Evolutionary conservation across 1,140 invertebrate species (phyloP), one percentile per base, ranked within the genome.

Genomic region (Drosophila tani): DNA sequence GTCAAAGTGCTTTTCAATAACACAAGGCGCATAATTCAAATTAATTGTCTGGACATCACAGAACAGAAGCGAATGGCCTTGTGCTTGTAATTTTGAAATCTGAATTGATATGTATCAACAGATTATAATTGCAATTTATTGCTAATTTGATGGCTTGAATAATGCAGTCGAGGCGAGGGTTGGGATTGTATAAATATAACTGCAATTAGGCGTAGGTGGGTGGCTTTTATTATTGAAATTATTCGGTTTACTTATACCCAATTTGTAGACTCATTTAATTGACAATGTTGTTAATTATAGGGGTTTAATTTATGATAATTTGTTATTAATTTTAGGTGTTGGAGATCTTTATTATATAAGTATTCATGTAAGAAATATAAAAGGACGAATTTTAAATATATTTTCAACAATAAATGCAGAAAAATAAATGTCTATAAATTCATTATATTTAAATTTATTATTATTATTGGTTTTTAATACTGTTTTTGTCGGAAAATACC

Each of bases 11-110:
- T 87, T 81, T 88, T 81, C 77, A 74, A 78, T 81, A 83, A 70
- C 57, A 63, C 70, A 66, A 50, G 59, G 65, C 63, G 19, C 56
- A 79, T 84, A 84, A 90, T 79, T 84, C 76, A 71, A 66, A 75
- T 90, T 84, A 69, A 81, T 88, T 90, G 74, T 43, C 55, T 58
- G 78, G 19, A 81, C 77, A 74, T 70, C 45, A 81, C 81, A 60
- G 21, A 59, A 49, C 81, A 60, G 21, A 59, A 49, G 53, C 29
- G 9, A 32, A 32, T 70, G 76, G 59, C 83, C 80, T 71, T 75
- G 77, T 45, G 65, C 35, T 65, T 76, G 32, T 68, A 65, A 75
- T 68, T 35, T 57, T 19, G 32, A 49, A 49, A 58, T 70, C 32
- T 35, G 15, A 14, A 12, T 73, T 60, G 27, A 74, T 73, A 24